A percentile compares a stretch with the other conserved stretches of the same genome.
Evolutionary conservation across 1,140 invertebrate genomes (phyloP).

Genomic region (Zaprionus africanus): DNA sequence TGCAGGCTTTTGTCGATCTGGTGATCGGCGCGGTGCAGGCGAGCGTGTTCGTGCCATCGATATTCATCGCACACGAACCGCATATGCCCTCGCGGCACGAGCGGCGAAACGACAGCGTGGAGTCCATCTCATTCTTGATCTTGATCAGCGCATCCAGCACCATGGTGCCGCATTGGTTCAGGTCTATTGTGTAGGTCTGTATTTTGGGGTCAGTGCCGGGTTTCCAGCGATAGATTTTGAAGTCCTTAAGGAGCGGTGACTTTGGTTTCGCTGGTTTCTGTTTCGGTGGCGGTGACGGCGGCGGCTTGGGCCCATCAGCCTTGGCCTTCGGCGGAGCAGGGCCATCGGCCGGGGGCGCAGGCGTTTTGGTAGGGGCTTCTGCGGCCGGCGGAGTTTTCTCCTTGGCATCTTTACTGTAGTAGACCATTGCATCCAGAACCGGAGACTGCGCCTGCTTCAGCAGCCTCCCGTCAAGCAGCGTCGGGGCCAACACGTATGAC

Average conservation of each 20-base stretch:
- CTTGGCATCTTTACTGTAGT: background rate
- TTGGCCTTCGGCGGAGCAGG: background rate
- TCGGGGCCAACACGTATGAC: background rate
- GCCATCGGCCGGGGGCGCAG: too few relatives aligned
- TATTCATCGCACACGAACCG: conserved; percentile 99
- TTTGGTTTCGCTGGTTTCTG: background rate
- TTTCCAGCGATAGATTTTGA: conserved; percentile 95
- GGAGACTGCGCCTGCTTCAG: background rate
- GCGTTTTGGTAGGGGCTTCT: too few relatives aligned
- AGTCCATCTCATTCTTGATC: conserved; percentile 98
- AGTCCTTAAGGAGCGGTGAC: conserved; percentile 88
- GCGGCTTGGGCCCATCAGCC: background rate
- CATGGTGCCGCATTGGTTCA: conserved; percentile 98
- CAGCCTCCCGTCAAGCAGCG: background rate
- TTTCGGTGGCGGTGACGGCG: background rate
- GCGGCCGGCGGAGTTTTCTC: background rate
- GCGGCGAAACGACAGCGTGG: conserved; percentile 96
- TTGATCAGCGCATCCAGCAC: conserved; percentile 98
- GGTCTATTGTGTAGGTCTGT: conserved; percentile 95
- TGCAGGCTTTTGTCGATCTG: conserved; percentile 60
- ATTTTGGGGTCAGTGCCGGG: conserved; percentile 94
- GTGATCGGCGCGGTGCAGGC: conserved; percentile 87
- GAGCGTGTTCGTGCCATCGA: conserved; percentile 96
- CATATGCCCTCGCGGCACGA: conserved; percentile 99
- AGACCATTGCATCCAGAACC: background rate